phyloP scores from a whole-genome alignment of 2,797 vertebrate species.

The Anguilla obscura region DNA sequence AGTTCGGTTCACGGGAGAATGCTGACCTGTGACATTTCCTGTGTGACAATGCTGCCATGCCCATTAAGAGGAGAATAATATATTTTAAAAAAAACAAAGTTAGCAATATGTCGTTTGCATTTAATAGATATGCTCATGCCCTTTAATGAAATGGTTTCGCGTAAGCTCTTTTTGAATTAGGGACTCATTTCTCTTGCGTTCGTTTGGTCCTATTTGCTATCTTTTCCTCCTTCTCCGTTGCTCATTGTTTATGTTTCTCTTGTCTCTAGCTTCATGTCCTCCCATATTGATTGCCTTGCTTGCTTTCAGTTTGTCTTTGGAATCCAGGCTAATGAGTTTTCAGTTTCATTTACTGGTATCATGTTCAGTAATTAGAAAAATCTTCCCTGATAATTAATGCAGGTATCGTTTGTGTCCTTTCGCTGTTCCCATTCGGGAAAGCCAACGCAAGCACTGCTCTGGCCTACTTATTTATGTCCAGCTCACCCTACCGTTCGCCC shows the following conservation, averaged over 20 bases:
- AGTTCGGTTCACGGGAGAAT: neutral
- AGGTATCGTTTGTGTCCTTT: conserved; percentile 52
- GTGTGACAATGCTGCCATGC: neutral
- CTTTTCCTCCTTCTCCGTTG: neutral
- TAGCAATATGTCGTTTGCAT: neutral
- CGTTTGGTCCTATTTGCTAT: neutral
- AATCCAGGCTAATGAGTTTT: conserved; percentile 70
- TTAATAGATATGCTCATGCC: neutral
- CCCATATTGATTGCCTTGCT: conserved; percentile 58
- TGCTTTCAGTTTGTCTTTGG: conserved; percentile 58
- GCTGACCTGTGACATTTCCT: neutral
- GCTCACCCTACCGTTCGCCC: neutral
- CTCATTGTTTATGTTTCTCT: neutral
- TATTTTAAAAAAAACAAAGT: neutral
- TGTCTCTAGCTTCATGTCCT: neutral
- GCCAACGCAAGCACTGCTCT: conserved; percentile 54
- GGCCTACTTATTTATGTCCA: neutral
- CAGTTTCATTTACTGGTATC: conserved; percentile 67
- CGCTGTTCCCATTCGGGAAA: neutral
- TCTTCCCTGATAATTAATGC: conserved; percentile 69
- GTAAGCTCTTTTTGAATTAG: neutral
- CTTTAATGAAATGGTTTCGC: neutral
- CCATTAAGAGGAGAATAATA: neutral
- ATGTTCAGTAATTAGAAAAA: conserved; percentile 63
- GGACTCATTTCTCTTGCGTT: neutral